phyloP scores from a whole-genome alignment of 2,797 vertebrate genomes.

The Onychomys leucogaster region DNA sequence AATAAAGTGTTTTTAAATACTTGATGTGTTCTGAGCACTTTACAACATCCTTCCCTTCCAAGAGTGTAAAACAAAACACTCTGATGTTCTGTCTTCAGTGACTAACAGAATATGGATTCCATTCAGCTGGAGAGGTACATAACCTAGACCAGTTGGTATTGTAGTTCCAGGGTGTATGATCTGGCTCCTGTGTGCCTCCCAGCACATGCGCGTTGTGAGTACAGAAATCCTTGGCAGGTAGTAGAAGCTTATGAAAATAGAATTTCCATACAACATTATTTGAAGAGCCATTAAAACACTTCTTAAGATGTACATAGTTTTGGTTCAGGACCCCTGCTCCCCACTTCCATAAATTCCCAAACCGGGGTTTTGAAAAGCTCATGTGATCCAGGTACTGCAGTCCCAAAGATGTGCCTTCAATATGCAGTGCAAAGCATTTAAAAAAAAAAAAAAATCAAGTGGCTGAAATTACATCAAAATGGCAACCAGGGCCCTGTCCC shows the following conservation, averaged over 20 bases:
- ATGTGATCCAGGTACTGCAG: not conserved
- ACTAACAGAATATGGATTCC: not conserved
- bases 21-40: not conserved
- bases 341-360: not conserved
- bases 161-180: not conserved
- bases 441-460: not conserved
- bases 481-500: not conserved
- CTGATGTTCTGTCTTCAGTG: not conserved
- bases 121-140: not conserved
- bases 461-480: not conserved
- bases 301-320: not conserved
- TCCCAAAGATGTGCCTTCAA: not conserved
- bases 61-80: not conserved
- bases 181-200: rapidly evolving
- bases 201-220: not conserved
- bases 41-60: not conserved
- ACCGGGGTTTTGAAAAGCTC: not conserved
- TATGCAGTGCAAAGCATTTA: not conserved
- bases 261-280: not conserved
- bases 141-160: not conserved
- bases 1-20: not conserved
- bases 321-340: not conserved
- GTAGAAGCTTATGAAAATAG: not conserved
- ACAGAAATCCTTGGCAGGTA: not conserved
- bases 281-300: not conserved